phyloP scores from a whole-genome alignment of 1,140 invertebrate genomes.

The Helicoverpa armigera region DNA sequence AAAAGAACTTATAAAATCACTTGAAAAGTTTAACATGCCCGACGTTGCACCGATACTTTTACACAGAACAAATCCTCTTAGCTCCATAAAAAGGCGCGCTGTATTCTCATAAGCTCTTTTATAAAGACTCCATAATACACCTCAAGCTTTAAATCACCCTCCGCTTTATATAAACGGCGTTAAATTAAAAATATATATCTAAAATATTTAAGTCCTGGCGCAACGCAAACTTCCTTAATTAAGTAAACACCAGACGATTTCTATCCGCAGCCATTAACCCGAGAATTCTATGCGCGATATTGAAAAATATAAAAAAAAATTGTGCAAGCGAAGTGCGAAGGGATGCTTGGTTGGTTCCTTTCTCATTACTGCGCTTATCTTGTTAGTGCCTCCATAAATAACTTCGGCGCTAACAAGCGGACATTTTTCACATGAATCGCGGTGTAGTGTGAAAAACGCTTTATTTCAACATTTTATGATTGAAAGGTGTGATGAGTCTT shows the following conservation, averaged over 20 bases:
- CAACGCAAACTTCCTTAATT: constrained; percentile 8
- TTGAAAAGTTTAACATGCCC: no score
- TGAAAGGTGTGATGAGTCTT: constrained; percentile 22
- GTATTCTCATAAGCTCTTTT: no score
- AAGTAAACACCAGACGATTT: constrained; percentile 24
- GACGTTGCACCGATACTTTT: no score
- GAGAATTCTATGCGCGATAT: constrained; percentile 33
- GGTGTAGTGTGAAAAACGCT: constrained; percentile 37
- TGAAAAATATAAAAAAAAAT: constrained; percentile 34
- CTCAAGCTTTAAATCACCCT: no score
- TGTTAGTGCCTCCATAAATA: constrained; percentile 56
- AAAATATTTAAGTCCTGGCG: background rate
- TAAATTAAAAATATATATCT: no score
- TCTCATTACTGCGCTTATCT: constrained; percentile 56
- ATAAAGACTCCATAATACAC: no score
- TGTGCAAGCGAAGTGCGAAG: constrained; percentile 25
- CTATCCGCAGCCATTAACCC: constrained; percentile 25
- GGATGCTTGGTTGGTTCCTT: constrained; percentile 16
- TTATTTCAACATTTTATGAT: constrained; percentile 38
- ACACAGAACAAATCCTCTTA: no score
- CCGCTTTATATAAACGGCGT: no score
- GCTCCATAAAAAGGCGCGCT: no score
- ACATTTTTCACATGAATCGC: constrained; percentile 53
- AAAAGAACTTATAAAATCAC: no score
- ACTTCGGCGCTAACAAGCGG: constrained; percentile 53